Evolutionary conservation across 2,888 invertebrate species (phyloP).

Genomic region (Calliphora vomitoria): DNA sequence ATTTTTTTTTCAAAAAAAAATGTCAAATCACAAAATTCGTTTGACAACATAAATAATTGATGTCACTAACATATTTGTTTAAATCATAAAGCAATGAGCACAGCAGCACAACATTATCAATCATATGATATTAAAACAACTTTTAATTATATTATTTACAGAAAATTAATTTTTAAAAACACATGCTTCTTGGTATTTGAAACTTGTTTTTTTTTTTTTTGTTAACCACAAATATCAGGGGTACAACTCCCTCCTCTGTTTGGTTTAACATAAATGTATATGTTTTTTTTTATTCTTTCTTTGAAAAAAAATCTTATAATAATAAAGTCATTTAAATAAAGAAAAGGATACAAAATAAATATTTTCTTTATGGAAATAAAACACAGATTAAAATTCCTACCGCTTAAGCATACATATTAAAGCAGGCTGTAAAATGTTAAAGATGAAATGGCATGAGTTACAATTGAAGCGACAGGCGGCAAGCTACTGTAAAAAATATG

Average conservation of each 20-base stretch:
- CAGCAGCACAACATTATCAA: conserved; percentile 32
- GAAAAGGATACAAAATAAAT: conserved; percentile 52
- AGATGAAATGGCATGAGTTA: neutral
- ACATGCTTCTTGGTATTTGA: conserved; percentile 26
- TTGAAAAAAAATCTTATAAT: neutral
- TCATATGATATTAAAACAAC: conserved; percentile 43
- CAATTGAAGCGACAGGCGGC: conserved; percentile 15
- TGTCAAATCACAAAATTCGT: conserved; percentile 7
- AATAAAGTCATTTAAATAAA: conserved; percentile 63
- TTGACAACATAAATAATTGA: conserved; percentile 24
- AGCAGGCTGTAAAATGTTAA: neutral
- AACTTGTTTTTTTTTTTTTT: conserved; percentile 19
- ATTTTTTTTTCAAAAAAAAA: neutral
- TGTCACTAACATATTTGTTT: neutral
- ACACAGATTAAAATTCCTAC: conserved; percentile 56
- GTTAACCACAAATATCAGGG: neutral
- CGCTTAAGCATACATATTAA: neutral
- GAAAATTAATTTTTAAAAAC: conserved; percentile 30
- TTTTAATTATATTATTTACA: conserved; percentile 48
- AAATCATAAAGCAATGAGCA: neutral
- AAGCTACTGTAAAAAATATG: neutral
- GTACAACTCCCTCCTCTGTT: neutral
- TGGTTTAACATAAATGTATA: neutral
- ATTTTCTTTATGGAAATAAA: conserved; percentile 27
- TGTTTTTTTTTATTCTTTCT: neutral